These are phyloP conservation scores for Rhipidura dahli DNA, from an alignment of 2,113 vertebrate species.

Conservation along the genomic window DNA sequence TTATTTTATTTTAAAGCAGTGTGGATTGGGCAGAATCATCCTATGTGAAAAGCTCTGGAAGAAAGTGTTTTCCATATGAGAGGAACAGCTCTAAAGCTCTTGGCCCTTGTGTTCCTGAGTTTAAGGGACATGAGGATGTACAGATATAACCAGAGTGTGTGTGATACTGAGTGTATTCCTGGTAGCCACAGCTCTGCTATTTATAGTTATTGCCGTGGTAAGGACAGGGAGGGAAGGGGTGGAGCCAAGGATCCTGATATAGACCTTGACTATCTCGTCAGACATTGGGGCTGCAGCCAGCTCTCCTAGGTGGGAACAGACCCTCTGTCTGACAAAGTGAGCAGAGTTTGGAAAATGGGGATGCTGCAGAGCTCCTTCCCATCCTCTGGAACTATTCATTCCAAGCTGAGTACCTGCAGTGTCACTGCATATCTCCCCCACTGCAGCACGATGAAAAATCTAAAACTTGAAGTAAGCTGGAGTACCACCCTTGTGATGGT, in stretches of 20 bases:
- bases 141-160: background rate
- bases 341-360: background rate
- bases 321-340: background rate
- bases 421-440: background rate
- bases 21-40: background rate
- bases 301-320: background rate
- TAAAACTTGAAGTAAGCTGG: background rate
- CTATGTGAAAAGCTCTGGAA: background rate
- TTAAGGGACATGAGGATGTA: background rate
- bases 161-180: background rate
- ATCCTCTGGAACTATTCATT: background rate
- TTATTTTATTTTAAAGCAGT: no score
- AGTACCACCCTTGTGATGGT: background rate
- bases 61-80: fast-evolving
- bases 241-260: background rate
- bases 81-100: background rate
- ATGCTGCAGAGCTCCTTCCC: background rate
- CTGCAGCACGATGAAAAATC: background rate
- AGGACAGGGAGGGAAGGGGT: background rate
- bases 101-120: background rate
- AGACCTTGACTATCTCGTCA: background rate
- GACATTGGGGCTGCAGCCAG: background rate
- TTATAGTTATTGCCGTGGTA: background rate
- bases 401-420: background rate
- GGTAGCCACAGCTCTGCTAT: background rate